These are phyloP conservation scores for Monoplex corrugatus DNA, from an alignment of 2,888 invertebrate species.

Conservation along the genomic window DNA sequence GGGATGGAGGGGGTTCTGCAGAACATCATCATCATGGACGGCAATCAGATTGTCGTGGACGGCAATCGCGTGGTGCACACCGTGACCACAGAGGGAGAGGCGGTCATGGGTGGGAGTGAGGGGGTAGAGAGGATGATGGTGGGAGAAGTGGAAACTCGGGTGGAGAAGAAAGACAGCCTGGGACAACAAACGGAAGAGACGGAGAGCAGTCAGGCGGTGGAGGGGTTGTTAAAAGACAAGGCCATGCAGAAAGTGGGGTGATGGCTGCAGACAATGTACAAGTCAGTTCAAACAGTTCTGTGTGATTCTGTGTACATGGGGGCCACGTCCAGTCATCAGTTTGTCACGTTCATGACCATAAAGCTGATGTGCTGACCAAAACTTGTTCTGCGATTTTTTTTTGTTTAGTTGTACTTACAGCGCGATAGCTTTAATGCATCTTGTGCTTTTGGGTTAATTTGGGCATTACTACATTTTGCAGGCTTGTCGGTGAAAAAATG, in stretches of 20 bases:
- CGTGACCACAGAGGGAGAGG: not conserved
- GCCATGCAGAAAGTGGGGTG: not conserved
- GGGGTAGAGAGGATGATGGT: not conserved
- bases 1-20: constrained; percentile 41
- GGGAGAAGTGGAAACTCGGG: not conserved
- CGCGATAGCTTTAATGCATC: no score
- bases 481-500: no score
- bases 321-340: no score
- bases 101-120: not conserved
- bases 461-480: no score
- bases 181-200: not conserved
- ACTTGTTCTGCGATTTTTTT: no score
- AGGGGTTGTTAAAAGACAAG: not conserved
- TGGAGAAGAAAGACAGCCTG: not conserved
- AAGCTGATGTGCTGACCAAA: no score
- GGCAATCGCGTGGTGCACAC: not conserved
- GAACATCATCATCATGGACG: constrained; percentile 23
- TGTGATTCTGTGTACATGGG: no score
- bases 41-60: constrained; percentile 8
- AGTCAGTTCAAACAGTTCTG: no score
- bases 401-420: no score
- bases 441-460: no score
- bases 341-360: no score
- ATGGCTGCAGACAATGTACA: constrained; percentile 5
- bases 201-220: not conserved